Evolutionary conservation across 2,888 invertebrate species (phyloP).

Genomic region (Oegoconia quadripuncta): DNA sequence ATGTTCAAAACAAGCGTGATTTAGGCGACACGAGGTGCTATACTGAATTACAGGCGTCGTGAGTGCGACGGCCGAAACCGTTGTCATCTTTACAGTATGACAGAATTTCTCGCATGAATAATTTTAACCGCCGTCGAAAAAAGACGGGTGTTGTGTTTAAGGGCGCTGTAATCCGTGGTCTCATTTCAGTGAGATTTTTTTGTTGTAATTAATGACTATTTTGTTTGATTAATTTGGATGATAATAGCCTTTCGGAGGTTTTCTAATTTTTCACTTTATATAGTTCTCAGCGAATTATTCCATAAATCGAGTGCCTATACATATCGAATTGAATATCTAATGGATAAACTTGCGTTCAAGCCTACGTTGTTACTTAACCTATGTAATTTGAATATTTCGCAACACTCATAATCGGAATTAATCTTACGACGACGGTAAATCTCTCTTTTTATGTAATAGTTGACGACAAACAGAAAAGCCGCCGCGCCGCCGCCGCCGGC

Average conservation of each 20-base stretch:
- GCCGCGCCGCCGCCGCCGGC: constrained; percentile 6
- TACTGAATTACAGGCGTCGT: constrained; percentile 43
- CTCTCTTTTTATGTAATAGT: constrained; percentile 28
- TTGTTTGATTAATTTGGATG: too few relatives aligned
- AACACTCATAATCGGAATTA: constrained; percentile 15
- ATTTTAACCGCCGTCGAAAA: too few relatives aligned
- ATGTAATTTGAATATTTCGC: constrained; percentile 15
- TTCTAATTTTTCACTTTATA: too few relatives aligned
- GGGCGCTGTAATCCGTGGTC: too few relatives aligned
- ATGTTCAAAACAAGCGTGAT: constrained; percentile 72
- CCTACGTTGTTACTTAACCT: constrained; percentile 1
- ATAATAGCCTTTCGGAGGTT: too few relatives aligned
- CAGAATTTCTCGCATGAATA: not conserved
- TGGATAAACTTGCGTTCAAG: not conserved
- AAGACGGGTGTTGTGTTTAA: too few relatives aligned
- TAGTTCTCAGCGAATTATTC: too few relatives aligned
- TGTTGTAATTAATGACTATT: too few relatives aligned
- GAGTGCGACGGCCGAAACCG: constrained; percentile 26
- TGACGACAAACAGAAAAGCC: constrained; percentile 7
- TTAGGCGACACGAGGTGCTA: constrained; percentile 59
- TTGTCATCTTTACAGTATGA: not conserved
- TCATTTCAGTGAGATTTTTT: too few relatives aligned
- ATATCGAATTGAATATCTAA: not conserved
- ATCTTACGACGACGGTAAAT: constrained; percentile 15
- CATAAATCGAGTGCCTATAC: not conserved